Evolutionary conservation across 2,888 invertebrate species (phyloP).

Genomic region (Ariolimax columbianus): DNA sequence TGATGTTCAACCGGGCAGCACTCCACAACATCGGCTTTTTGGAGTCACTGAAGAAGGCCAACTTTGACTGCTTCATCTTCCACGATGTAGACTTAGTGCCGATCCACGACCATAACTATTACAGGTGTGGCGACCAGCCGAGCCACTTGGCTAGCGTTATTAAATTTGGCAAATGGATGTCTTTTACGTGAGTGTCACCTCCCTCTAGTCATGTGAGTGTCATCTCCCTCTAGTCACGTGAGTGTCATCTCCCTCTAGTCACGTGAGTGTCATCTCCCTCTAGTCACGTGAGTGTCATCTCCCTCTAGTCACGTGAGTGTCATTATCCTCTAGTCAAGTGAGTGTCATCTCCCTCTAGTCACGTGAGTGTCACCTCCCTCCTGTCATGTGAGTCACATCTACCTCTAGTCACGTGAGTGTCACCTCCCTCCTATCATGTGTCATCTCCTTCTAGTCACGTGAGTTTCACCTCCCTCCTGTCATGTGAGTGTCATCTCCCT

Average conservation of each 20-base stretch:
- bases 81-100: constrained; percentile 20
- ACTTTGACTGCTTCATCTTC: constrained; percentile 21
- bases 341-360: not conserved
- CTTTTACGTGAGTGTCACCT: not conserved
- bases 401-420: no score
- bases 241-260: not conserved
- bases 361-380: not conserved
- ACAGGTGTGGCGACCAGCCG: not conserved
- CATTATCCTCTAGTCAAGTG: no score
- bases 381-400: not conserved
- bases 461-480: not conserved
- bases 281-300: no score
- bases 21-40: constrained; percentile 4
- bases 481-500: not conserved
- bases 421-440: no score
- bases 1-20: constrained; percentile 9
- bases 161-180: not conserved
- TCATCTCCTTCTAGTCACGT: not conserved
- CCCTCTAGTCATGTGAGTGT: not conserved
- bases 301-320: not conserved
- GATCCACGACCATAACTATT: not conserved
- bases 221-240: not conserved
- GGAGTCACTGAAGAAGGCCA: not conserved
- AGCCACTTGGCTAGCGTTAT: not conserved
- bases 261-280: no score